A percentile compares a stretch with the other conserved stretches of the same genome.
phyloP scores from a whole-genome alignment of 2,113 vertebrate species.

The Poicephalus gulielmi region DNA sequence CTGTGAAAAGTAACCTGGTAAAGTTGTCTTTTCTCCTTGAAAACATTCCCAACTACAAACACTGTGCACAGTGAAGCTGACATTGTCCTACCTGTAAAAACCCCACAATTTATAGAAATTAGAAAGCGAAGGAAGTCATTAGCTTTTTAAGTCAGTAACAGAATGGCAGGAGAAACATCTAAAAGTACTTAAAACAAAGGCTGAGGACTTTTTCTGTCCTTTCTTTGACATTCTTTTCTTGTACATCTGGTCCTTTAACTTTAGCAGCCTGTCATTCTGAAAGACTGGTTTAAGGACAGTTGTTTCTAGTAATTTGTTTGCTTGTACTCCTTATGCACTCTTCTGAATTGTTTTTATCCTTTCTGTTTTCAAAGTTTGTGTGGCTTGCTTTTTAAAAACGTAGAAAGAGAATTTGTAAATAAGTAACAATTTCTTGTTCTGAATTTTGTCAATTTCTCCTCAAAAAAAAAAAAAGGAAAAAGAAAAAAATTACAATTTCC shows the following conservation, averaged over 20 bases:
- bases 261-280: background rate
- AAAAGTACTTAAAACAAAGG: background rate
- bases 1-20: background rate
- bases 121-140: rapidly evolving
- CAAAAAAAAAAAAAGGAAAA: background rate
- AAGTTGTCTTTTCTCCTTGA: background rate
- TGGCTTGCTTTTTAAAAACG: background rate
- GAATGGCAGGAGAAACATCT: background rate
- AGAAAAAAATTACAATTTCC: background rate
- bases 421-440: background rate
- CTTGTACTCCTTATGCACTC: background rate
- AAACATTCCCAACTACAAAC: background rate
- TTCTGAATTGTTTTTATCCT: background rate
- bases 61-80: background rate
- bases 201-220: background rate
- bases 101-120: background rate
- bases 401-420: background rate
- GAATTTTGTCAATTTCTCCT: background rate
- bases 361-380: background rate
- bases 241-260: background rate
- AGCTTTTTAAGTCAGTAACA: background rate
- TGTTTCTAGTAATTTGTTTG: background rate
- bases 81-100: background rate
- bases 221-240: background rate
- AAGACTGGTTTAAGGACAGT: background rate